Evolutionary conservation across 2,888 invertebrate species (phyloP), one percentile per base, ranked within the genome.

Genomic region (Tuberolachnus salignus): DNA sequence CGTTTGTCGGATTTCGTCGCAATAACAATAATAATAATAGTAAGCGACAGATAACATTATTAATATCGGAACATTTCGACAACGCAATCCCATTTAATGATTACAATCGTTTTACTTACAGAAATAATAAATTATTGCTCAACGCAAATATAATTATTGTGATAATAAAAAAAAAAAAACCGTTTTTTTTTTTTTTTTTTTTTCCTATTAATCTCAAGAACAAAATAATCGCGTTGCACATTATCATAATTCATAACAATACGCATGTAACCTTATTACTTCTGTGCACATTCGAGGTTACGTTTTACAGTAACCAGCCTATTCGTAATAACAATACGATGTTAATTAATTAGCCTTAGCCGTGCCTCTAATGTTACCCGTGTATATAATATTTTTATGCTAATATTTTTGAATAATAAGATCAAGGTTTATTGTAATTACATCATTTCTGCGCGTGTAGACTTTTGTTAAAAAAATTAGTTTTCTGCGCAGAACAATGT

Each of bases 381-480:
- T 34, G 23, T 34, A 34, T 34, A 34, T 34, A 59, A 46, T 59
- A 9, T 26, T 23, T 59, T 49, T 59, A 61, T 72, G 71, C 14
- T 61, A 59, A 72, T 59, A 49, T 9, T 26, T 49, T 14, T 14
- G 46, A 59, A 61, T 61, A 59, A 61, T 61, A 16, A 21, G 61
- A 26, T 34, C 72, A 72, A 72, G 59, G 72, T 19, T 61, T 34
- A 4, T n/a, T 34, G 26, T 59, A 23, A 71, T 49, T 59, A 14
- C 9, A 51, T 49, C 9, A 14, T 44, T 23, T 59, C 9, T 21
- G 3, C n/a, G 26, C 14, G 4, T 13, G 16, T 44, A 14, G 13
- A 19, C 14, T 63, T 21, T 44, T 19, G 44, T 19, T 64, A 64
- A 21, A 19, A 13, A n/a, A 53, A n/a, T 19, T 53, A 19, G 2